Evolutionary conservation across 2,113 vertebrate species (phyloP).

Genomic region (Synodontis membranacea): DNA sequence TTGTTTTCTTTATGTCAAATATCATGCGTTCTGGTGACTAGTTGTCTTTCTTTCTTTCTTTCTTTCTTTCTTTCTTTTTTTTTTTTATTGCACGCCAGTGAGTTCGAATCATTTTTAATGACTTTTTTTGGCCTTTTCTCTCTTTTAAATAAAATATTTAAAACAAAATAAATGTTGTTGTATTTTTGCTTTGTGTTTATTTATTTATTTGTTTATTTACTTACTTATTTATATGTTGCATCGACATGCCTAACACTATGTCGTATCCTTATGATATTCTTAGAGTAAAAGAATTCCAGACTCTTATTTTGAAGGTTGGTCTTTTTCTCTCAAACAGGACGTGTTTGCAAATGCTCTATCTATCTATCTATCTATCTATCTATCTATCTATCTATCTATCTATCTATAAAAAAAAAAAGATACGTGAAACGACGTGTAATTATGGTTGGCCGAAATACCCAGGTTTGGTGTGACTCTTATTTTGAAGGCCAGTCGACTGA

Average conservation of each 20-base stretch:
- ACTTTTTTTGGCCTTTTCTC: neutral
- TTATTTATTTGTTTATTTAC: neutral
- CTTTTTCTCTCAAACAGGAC: neutral
- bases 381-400: neutral
- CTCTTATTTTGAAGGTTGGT: neutral
- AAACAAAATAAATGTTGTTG: too few relatives aligned
- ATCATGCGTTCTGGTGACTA: too few relatives aligned
- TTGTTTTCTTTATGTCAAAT: neutral
- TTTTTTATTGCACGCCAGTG: neutral
- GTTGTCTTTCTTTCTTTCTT: too few relatives aligned
- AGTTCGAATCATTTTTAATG: neutral
- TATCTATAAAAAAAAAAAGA: neutral
- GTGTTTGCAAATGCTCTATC: neutral
- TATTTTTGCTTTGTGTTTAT: too few relatives aligned
- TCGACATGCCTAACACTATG: neutral
- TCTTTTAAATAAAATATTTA: neutral
- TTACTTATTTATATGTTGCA: too few relatives aligned
- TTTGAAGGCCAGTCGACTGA: constrained; percentile 23
- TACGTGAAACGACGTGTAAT: neutral
- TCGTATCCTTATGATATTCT: too few relatives aligned
- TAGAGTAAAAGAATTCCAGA: too few relatives aligned
- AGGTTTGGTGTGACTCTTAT: constrained; percentile 19
- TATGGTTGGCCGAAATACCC: neutral
- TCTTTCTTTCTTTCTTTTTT: too few relatives aligned
- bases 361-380: neutral